Evolutionary conservation across 2,797 vertebrate genomes (phyloP), one percentile per base, ranked within the genome.

Genomic region (Poeciliopsis turneri): DNA sequence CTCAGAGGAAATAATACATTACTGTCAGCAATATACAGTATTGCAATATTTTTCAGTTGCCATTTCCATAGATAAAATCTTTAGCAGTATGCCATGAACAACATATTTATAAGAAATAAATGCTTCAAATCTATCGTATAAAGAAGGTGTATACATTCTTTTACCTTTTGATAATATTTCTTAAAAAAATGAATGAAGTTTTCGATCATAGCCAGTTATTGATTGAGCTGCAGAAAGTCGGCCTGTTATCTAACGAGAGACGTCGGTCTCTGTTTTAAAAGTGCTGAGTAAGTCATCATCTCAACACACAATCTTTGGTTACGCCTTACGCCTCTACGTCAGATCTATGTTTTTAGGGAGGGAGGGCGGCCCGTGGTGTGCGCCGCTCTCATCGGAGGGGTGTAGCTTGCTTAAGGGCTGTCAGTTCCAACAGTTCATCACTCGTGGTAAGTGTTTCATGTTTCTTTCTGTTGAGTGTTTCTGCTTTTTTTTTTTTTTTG

Each of bases 361-460:
- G 75, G 89, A 86, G 84, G 75, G 57, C 39, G 59, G 47, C 66
- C 66, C 9, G 74, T 15, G 75, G 70, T 75, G 79, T 83, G 80
- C 78, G 84, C 76, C 36, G 75, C 51, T 23, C 16, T 72, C 51
- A 4, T 84, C 75, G 78, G 80, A 84, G 88, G 87, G 75, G 78
- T 64, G 79, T 80, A 12, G 59, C 82, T 78, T 49, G 41, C 75
- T 46, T 5, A 80, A 77, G 81, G 86, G 23, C 81, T 81, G 80
- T 81, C 87, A 81, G 86, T 79, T 18, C 68, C 82, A 75, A 86
- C 90, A 89, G 86, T 92, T 92, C 86, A 72, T 84, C 87, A 83
- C 77, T 79, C 66, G 46, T 72, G 66, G 95, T 95, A 93, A 94
- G 94, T 95, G 84, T 84, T 25, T 76, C 80, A 68, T 77, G 33